Evolutionary conservation across 2,888 invertebrate genomes (phyloP), one percentile per base, ranked within the genome.

Genomic region (Rhopalosiphum nymphaeae): DNA sequence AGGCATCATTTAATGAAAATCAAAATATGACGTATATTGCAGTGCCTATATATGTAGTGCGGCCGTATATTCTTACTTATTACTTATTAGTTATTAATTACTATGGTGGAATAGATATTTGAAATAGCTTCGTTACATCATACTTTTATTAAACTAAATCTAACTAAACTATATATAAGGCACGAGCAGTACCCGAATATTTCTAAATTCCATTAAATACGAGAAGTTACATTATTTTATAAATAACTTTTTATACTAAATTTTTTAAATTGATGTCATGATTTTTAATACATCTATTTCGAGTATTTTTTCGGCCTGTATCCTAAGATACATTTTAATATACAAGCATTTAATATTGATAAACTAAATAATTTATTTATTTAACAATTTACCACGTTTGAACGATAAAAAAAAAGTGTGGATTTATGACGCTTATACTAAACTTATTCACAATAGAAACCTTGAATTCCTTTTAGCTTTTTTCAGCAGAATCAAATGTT

Each of bases 371-470:
- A 25, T 89, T 42, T 44, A 57, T 89, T 57, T 67, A 46, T 78
- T 90, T 46, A 36, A 67, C 67, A 49, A 25, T 26, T 5, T 49
- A 25, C 11, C 25, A 67, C 36, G 90, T 49, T 26, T 25, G 46
- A 78, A 49, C 25, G 49, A 49, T 49, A 49, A 91, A 49, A 49
- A 78, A 44, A 44, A 84, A 49, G 78, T n/a, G 91, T 84, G 84
- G 42, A 84, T 91, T 92, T 92, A 92, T 92, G 13, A 61, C 26
- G 13, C 57, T 49, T 21, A 86, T 86, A 56, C 44, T 85, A 46
- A 91, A 86, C 25, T 61, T 36, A 61, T 87, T 57, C 44, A 49
- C 57, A 61, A 26, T 36, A 36, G 61, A 61, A 92, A 91, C 46
- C 46, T 49, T 86, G 86, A 92, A 92, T 46, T 61, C 46, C 86